Evolutionary conservation across 2,888 invertebrate genomes (phyloP), one percentile per base, ranked within the genome.

Genomic region (Drepana falcataria): DNA sequence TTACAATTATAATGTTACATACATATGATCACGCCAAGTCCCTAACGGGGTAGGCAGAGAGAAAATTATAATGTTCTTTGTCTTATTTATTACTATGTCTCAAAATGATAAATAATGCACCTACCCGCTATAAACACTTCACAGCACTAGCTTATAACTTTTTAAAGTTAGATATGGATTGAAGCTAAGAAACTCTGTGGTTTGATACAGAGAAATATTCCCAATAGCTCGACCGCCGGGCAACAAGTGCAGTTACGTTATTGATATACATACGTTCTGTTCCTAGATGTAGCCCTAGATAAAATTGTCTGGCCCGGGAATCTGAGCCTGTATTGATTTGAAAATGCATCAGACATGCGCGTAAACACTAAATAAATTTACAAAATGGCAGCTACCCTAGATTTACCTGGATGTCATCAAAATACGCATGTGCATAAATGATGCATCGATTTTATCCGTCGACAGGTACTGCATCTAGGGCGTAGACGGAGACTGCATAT

Each of bases 391-490:
- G 33, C 51, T 44, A 9, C 9, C 9, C 44, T 51, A 4, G 51
- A 49, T 37, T 48, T 37, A 2, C 40, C 49, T 34, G 33, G 51
- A 34, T 2, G 2, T 33, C 6, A 21, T 41, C 33, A 7, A 37
- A 51, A 51, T 51, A 51, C 51, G 51, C 51, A 51, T 51, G 51
- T 51, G 51, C 51, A 49, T 49, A 1, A 37, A 49, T 35, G n/a
- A 5, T 49, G 49, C 49, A 51, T 40, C 7, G 9, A 34, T 41
- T 33, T 34, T 34, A 34, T 51, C 37, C 34, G 40, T 40, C 33
- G 40, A 33, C 34, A 41, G 35, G 41, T 34, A 2, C 21, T 51
- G 33, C 40, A 37, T 33, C 21, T 37, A n/a, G 40, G 33, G 2
- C 21, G 5, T 21, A n/a, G 2, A 9, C 21, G 37, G 37, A 2